Conservation (phyloP, 1,140 invertebrate species). For the Drosophila orena region DNA sequence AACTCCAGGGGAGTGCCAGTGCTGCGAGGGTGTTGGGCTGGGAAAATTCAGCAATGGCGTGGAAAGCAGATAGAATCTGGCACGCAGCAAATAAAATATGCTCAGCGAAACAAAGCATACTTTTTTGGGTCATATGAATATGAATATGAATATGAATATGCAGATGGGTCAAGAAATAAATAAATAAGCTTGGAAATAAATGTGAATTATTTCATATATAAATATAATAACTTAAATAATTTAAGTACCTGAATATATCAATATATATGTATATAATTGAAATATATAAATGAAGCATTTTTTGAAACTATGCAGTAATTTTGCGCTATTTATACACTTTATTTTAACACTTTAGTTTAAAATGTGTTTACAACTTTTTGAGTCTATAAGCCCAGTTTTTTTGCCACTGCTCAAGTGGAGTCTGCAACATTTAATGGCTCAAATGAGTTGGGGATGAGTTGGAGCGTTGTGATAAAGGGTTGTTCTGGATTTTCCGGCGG, state of each 20-base stretch:
- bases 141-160: too few species aligned
- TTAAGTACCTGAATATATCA: too few species aligned
- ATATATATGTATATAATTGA: too few species aligned
- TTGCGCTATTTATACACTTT: too few species aligned
- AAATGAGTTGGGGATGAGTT: not conserved
- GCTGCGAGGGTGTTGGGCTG: not conserved
- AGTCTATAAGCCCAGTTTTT: too few species aligned
- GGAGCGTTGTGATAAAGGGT: not conserved
- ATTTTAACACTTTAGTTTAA: too few species aligned
- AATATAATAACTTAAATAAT: too few species aligned
- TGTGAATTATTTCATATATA: too few species aligned
- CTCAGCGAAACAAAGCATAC: slow-evolving; percentile 41
- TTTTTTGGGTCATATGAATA: slow-evolving; percentile 42
- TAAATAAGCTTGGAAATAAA: too few species aligned
- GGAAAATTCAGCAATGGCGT: slow-evolving; percentile 49
- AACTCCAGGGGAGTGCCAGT: not conserved
- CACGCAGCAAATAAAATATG: slow-evolving; percentile 50
- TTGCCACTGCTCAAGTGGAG: not conserved
- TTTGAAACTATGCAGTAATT: too few species aligned
- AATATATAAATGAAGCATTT: too few species aligned
- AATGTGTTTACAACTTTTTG: too few species aligned
- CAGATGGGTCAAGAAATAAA: not conserved
- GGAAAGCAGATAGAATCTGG: slow-evolving; percentile 70
- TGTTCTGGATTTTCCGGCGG: slow-evolving; percentile 11
- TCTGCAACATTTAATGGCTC: slow-evolving; percentile 5